Evolutionary conservation across 2,797 vertebrate genomes (phyloP).

Genomic region (Diplodus puntazzo): DNA sequence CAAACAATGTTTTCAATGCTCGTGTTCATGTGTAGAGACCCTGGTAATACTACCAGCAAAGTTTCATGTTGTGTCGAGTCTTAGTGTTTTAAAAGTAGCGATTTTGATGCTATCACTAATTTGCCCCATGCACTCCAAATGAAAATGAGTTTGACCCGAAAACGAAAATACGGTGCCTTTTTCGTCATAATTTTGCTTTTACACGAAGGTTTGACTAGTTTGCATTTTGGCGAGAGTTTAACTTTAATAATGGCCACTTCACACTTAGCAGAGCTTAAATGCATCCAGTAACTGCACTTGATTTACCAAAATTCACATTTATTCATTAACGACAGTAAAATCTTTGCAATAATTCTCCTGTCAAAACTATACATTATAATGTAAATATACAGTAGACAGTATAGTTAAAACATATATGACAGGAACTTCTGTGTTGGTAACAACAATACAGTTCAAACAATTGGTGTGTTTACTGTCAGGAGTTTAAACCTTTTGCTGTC

Average conservation of each 20-base stretch:
- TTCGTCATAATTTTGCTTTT: no score
- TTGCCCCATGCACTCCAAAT: no score
- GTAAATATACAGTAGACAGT: slow-evolving; percentile 37
- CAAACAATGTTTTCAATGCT: no score
- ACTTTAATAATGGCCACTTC: background rate
- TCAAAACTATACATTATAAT: slow-evolving; percentile 37
- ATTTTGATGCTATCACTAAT: no score
- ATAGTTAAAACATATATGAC: slow-evolving; percentile 1
- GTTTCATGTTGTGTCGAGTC: no score
- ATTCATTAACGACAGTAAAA: slow-evolving; percentile 49
- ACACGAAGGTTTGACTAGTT: no score
- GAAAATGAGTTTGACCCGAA: no score
- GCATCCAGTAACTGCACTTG: background rate
- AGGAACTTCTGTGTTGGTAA: background rate
- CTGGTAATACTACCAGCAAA: no score
- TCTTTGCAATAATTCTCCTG: slow-evolving; percentile 26
- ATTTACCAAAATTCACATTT: slow-evolving; percentile 59
- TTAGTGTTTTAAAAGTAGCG: no score
- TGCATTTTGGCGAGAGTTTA: no score
- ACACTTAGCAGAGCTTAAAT: background rate
- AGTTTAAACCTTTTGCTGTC: background rate
- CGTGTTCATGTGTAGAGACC: no score
- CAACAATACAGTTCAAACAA: background rate
- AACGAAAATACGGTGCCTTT: no score
- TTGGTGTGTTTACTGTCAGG: background rate